Percentiles rank a stretch among this genome's conserved stretches.
These are phyloP conservation scores for Morelia viridis DNA, from an alignment of 2,797 vertebrate genomes.

Conservation along the genomic window DNA sequence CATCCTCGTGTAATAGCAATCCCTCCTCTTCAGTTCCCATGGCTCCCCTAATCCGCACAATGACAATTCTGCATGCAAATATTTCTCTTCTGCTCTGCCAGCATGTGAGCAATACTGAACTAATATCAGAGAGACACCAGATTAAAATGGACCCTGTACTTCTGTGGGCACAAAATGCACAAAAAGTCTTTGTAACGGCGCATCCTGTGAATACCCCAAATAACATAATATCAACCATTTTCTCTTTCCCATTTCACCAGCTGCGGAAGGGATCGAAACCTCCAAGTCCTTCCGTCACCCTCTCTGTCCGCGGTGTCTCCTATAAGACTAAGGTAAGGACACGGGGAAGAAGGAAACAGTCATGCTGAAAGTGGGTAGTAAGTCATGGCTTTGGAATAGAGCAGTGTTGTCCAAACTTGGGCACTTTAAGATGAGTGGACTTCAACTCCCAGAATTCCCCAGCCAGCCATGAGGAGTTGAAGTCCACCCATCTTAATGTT, in stretches of 20 bases:
- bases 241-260: constrained; percentile 62
- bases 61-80: neutral
- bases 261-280: constrained; percentile 86
- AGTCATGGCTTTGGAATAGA: neutral
- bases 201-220: neutral
- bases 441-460: too few relatives aligned
- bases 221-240: accelerated
- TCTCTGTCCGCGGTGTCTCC: constrained; percentile 74
- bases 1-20: too few relatives aligned
- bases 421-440: too few relatives aligned
- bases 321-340: constrained; percentile 84
- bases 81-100: neutral
- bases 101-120: neutral
- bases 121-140: too few relatives aligned
- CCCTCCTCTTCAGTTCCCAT: neutral
- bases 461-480: too few relatives aligned
- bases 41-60: neutral
- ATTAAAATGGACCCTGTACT: neutral
- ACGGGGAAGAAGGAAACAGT: neutral
- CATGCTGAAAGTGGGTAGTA: neutral
- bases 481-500: too few relatives aligned
- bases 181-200: neutral
- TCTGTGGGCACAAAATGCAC: neutral
- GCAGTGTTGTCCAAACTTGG: too few relatives aligned
- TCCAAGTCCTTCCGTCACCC: constrained; percentile 78